Evolutionary conservation across 2,888 invertebrate species (phyloP).

Genomic region (Perizoma flavofasciatum): DNA sequence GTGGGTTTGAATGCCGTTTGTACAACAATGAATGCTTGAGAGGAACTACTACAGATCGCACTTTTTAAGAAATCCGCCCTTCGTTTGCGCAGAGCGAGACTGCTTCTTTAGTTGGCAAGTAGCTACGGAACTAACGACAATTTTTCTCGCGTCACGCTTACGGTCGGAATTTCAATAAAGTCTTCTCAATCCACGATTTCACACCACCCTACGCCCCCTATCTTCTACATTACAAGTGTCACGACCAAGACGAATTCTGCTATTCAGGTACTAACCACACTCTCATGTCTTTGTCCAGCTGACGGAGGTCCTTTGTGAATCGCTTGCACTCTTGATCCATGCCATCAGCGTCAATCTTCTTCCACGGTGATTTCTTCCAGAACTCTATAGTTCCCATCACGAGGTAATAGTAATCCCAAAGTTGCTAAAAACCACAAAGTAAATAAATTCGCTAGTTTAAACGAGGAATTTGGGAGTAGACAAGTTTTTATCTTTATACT

Average conservation of each 20-base stretch:
- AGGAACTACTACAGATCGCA: too few species aligned
- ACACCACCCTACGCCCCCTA: too few species aligned
- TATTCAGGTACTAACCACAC: conserved; percentile 76
- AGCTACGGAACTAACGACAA: too few species aligned
- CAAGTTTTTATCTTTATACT: conserved; percentile 24
- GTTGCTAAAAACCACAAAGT: conserved; percentile 73
- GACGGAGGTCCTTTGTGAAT: conserved; percentile 92
- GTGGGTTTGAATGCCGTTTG: too few species aligned
- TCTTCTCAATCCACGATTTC: too few species aligned
- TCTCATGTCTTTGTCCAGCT: conserved; percentile 91
- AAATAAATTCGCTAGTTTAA: too few species aligned
- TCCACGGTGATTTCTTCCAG: conserved; percentile 98
- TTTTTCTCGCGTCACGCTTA: too few species aligned
- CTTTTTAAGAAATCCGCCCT: too few species aligned
- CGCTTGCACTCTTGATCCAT: conserved; percentile 98
- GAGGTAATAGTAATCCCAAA: conserved; percentile 95
- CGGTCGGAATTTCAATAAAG: too few species aligned
- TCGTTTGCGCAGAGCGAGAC: too few species aligned
- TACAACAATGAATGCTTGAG: too few species aligned
- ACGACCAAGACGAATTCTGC: background rate
- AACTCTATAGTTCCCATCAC: conserved; percentile 92
- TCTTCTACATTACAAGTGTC: background rate
- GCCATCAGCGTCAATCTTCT: conserved; percentile 95
- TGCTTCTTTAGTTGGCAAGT: too few species aligned
- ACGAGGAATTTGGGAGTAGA: background rate